Evolutionary conservation across 2,888 invertebrate genomes (phyloP).

Genomic region (Eupeodes luniger): DNA sequence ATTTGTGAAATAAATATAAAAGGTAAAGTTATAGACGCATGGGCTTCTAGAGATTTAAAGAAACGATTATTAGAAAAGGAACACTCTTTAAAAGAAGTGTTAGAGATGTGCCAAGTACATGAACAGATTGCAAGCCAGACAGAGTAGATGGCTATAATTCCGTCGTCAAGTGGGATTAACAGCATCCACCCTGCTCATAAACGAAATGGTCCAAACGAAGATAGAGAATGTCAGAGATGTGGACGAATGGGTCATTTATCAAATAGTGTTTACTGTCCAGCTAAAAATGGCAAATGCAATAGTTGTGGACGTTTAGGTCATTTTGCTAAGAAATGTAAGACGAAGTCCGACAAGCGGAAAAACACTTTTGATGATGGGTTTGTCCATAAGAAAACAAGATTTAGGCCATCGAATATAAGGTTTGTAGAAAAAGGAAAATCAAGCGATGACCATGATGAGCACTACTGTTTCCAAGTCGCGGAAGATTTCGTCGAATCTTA

Average conservation of each 20-base stretch:
- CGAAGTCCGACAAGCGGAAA: slow-evolving; percentile 35
- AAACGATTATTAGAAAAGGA: no score
- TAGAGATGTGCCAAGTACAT: background rate
- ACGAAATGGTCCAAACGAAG: slow-evolving; percentile 15
- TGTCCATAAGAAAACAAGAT: slow-evolving; percentile 6
- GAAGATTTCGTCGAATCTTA: no score
- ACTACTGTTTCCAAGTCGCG: no score
- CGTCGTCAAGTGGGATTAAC: slow-evolving; percentile 30
- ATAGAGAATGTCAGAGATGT: slow-evolving; percentile 41
- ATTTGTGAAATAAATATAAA: no score
- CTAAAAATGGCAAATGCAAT: slow-evolving; percentile 31
- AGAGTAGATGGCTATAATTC: slow-evolving; percentile 31
- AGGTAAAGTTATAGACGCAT: no score
- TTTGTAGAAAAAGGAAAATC: no score
- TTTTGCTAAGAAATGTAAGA: slow-evolving; percentile 39
- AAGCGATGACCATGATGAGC: no score
- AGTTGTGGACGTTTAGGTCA: background rate
- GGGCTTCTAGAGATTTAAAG: no score
- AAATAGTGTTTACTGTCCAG: slow-evolving; percentile 23
- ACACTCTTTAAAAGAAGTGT: no score
- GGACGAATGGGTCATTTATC: slow-evolving; percentile 28
- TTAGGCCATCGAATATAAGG: no score
- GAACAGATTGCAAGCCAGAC: slow-evolving; percentile 27
- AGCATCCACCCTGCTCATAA: slow-evolving; percentile 15
- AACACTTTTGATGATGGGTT: background rate